Conservation (phyloP, 2,888 invertebrate species). For the Listrodromus nycthemerus region DNA sequence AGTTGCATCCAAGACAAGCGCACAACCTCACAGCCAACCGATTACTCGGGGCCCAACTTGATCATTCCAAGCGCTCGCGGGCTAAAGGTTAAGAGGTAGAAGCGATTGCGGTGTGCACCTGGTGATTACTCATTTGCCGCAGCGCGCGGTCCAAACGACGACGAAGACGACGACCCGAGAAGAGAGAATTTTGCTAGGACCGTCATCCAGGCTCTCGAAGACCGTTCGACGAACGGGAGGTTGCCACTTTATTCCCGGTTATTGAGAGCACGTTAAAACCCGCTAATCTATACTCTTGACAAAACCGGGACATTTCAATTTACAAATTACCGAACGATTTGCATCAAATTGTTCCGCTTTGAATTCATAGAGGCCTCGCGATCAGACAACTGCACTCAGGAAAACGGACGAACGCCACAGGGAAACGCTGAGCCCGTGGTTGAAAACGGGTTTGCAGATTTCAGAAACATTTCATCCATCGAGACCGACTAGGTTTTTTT, state of each 20-base stretch:
- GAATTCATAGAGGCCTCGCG: background rate
- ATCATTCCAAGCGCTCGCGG: constrained; percentile 61
- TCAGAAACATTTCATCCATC: background rate
- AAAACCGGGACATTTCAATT: constrained; percentile 19
- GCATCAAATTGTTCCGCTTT: constrained; percentile 3
- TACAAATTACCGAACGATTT: constrained; percentile 8
- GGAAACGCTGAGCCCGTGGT: background rate
- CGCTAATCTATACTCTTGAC: background rate
- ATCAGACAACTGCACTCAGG: background rate
- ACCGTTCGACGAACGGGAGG: constrained; percentile 5
- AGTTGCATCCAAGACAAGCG: background rate
- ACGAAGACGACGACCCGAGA: constrained; percentile 38
- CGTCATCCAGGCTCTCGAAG: constrained; percentile 2
- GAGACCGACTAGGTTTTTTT: too few species aligned
- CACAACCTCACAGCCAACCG: constrained; percentile 44
- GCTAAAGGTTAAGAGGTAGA: constrained; percentile 65
- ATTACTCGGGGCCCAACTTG: constrained; percentile 59
- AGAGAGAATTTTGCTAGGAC: constrained; percentile 41
- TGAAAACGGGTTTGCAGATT: background rate
- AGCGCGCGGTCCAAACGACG: constrained; percentile 20
- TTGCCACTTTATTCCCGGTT: background rate
- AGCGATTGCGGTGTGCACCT: constrained; percentile 63
- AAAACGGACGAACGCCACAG: background rate
- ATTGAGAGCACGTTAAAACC: constrained; percentile 8
- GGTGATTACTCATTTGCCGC: constrained; percentile 53